Percentiles rank a stretch among this genome's conserved stretches.
Evolutionary conservation across 2,888 invertebrate species (phyloP).

Genomic region (Drosophila longiperda): DNA sequence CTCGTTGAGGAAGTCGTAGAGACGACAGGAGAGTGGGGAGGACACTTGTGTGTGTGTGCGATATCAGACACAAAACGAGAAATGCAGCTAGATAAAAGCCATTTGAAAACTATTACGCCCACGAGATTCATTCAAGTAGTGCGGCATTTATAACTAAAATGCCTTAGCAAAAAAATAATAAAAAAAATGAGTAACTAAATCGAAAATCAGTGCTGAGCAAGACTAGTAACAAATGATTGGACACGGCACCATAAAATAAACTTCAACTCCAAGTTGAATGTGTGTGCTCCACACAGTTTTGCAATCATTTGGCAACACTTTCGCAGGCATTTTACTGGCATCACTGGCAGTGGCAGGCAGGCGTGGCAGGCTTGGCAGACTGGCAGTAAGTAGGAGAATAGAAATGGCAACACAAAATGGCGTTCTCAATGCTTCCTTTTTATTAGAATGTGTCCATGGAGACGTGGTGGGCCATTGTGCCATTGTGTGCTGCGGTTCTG

Average conservation of each 20-base stretch:
- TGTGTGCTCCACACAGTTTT: neutral
- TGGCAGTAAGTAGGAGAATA: slow-evolving; percentile 38
- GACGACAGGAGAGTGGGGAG: neutral
- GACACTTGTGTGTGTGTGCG: slow-evolving; percentile 53
- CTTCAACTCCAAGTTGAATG: slow-evolving; percentile 11
- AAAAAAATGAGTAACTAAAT: slow-evolving; percentile 17
- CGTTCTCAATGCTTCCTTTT: slow-evolving; percentile 73
- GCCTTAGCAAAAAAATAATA: slow-evolving; percentile 27
- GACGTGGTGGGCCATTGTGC: slow-evolving; percentile 68
- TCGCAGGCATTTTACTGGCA: slow-evolving; percentile 37
- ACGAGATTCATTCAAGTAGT: slow-evolving; percentile 78
- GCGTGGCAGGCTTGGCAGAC: slow-evolving; percentile 4
- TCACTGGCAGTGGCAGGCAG: slow-evolving; percentile 47
- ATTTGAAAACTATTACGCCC: slow-evolving; percentile 81
- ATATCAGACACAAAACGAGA: slow-evolving; percentile 32
- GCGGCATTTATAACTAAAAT: slow-evolving; percentile 79
- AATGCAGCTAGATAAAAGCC: slow-evolving; percentile 61
- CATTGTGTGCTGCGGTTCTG: slow-evolving; percentile 65
- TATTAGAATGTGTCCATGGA: slow-evolving; percentile 78
- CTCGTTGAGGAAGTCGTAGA: slow-evolving; percentile 5
- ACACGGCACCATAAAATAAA: slow-evolving; percentile 16
- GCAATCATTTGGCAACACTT: slow-evolving; percentile 31
- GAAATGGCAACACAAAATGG: slow-evolving; percentile 71
- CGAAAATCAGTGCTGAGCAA: slow-evolving; percentile 48
- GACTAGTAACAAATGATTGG: slow-evolving; percentile 6